phyloP scores from a whole-genome alignment of 2,113 vertebrate genomes.

The Acinonyx jubatus region DNA sequence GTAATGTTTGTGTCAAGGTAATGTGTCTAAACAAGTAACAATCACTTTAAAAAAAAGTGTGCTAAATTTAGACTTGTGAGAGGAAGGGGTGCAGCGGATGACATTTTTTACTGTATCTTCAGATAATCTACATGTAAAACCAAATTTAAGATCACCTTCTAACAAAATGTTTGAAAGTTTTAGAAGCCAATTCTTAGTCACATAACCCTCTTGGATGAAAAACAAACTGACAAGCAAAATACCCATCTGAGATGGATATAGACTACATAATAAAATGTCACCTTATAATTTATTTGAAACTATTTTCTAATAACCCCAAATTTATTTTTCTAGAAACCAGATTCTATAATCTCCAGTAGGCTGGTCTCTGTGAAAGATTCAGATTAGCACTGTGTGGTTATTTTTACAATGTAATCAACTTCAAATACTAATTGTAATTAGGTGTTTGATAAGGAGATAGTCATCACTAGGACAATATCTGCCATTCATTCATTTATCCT shows the following conservation, averaged over 20 bases:
- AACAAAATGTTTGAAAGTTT: background rate
- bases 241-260: background rate
- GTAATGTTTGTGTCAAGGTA: background rate
- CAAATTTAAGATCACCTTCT: background rate
- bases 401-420: background rate
- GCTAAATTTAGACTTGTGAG: background rate
- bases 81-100: accelerated
- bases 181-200: background rate
- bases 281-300: slow-evolving; percentile 1
- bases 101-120: background rate
- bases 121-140: background rate
- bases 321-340: background rate
- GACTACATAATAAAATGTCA: background rate
- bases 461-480: background rate
- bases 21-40: background rate
- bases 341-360: background rate
- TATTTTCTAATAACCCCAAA: background rate
- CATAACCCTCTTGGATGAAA: background rate
- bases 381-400: background rate
- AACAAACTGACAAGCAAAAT: background rate
- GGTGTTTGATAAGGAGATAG: background rate
- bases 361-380: background rate
- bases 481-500: background rate
- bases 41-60: background rate
- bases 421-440: background rate